Evolutionary conservation across 2,888 invertebrate species (phyloP).

Genomic region (Siphlonurus alternatus): DNA sequence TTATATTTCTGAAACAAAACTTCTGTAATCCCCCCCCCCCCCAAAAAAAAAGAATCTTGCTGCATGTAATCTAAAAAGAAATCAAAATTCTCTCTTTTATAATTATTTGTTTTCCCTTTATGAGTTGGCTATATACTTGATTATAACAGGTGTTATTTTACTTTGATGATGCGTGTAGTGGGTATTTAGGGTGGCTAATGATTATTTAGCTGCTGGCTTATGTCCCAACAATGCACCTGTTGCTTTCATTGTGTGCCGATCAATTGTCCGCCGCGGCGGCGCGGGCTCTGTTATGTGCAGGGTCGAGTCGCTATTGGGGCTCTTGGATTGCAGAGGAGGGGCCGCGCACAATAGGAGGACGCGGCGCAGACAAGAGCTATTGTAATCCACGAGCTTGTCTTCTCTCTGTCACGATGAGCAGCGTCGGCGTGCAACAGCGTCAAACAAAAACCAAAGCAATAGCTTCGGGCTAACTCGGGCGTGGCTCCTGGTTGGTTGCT

Average conservation of each 20-base stretch:
- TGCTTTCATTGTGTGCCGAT: background rate
- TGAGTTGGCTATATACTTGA: too few relatives aligned
- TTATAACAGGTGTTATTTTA: too few relatives aligned
- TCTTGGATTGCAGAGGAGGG: background rate
- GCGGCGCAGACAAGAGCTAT: background rate
- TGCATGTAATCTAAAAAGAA: too few relatives aligned
- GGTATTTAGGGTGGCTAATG: background rate
- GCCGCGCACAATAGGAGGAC: background rate
- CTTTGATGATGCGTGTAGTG: too few relatives aligned
- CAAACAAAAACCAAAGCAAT: background rate
- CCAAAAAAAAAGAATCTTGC: too few relatives aligned
- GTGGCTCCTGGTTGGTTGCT: background rate
- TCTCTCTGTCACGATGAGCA: background rate
- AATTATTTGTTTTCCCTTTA: too few relatives aligned
- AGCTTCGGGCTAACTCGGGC: background rate
- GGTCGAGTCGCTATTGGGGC: background rate
- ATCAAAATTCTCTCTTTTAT: too few relatives aligned
- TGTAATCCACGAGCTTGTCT: background rate
- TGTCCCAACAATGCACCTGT: background rate
- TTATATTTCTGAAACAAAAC: too few relatives aligned
- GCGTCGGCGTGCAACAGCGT: too few relatives aligned
- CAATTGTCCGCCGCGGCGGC: background rate
- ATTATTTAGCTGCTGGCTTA: too few relatives aligned
- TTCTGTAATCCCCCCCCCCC: too few relatives aligned
- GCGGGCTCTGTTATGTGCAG: background rate